A percentile compares a stretch with the other conserved stretches of the same genome.
Conservation (phyloP, 2,113 vertebrate species). For the Varanus komodoensis region DNA sequence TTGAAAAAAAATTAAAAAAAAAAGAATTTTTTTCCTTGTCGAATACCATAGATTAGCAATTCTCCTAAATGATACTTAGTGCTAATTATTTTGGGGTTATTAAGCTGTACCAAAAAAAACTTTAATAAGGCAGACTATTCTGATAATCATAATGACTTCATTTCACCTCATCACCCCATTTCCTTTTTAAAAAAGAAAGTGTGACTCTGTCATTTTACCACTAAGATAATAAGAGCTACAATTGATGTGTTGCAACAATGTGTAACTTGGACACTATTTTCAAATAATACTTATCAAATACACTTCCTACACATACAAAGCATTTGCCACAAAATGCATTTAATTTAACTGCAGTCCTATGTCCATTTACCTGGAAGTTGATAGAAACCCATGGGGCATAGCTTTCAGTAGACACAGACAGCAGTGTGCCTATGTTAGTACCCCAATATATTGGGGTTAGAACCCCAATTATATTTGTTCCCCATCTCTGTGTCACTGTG, state of each 20-base stretch:
- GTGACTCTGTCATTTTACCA: neutral
- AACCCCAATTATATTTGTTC: no score
- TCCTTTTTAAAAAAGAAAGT: neutral
- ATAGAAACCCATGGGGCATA: no score
- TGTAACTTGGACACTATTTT: slow-evolving; percentile 2
- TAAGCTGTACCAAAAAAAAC: slow-evolving; percentile 62
- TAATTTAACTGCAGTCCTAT: neutral
- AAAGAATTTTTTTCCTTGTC: slow-evolving; percentile 26
- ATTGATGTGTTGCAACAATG: neutral
- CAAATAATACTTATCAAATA: neutral
- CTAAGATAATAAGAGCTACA: fast-evolving
- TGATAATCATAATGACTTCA: slow-evolving; percentile 36
- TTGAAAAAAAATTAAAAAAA: no score
- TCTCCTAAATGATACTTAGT: slow-evolving; percentile 70
- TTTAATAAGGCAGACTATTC: slow-evolving; percentile 52
- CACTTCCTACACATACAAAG: neutral
- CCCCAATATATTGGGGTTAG: no score
- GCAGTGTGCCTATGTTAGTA: no score
- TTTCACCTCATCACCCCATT: slow-evolving; percentile 12
- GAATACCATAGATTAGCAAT: slow-evolving; percentile 59
- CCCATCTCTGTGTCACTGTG: no score
- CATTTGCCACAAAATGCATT: neutral
- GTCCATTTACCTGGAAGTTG: no score
- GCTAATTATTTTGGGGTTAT: slow-evolving; percentile 67
- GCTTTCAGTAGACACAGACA: no score